These are phyloP conservation scores for Leucophenga montana DNA, from an alignment of 2,888 invertebrate genomes.

Conservation along the genomic window DNA sequence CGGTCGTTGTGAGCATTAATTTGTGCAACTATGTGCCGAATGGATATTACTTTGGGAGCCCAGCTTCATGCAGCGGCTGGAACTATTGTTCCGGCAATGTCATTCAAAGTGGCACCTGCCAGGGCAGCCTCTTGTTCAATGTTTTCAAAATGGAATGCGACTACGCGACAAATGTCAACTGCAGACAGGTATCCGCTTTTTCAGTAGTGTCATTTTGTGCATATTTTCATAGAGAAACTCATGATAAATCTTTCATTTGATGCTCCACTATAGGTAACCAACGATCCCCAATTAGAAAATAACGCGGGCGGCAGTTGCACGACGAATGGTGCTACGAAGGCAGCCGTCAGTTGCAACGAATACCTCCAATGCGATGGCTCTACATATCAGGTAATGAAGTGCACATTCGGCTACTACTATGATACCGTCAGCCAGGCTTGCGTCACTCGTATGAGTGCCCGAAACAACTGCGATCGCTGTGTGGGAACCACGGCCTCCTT, in stretches of 20 bases:
- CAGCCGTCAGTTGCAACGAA: constrained; percentile 45
- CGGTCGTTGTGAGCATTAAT: constrained; percentile 28
- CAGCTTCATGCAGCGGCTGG: constrained; percentile 50
- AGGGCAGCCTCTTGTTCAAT: constrained; percentile 40
- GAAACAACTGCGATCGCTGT: constrained; percentile 60
- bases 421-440: constrained; percentile 48
- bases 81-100: constrained; percentile 45
- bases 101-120: constrained; percentile 41
- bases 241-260: not conserved
- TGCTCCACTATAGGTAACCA: constrained; percentile 33
- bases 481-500: constrained; percentile 44
- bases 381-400: constrained; percentile 33
- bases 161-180: constrained; percentile 42
- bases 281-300: constrained; percentile 39
- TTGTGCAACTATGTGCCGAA: constrained; percentile 48
- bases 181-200: constrained; percentile 48
- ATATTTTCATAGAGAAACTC: not conserved
- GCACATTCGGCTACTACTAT: constrained; percentile 45
- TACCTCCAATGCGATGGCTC: constrained; percentile 48
- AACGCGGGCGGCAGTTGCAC: constrained; percentile 38
- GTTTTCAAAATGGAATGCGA: constrained; percentile 45
- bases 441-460: constrained; percentile 47
- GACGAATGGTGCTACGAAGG: constrained; percentile 25
- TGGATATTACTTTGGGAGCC: constrained; percentile 50
- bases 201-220: not conserved